Evolutionary conservation across 2,113 vertebrate genomes (phyloP).

Genomic region (Periophthalmodon schlosseri): DNA sequence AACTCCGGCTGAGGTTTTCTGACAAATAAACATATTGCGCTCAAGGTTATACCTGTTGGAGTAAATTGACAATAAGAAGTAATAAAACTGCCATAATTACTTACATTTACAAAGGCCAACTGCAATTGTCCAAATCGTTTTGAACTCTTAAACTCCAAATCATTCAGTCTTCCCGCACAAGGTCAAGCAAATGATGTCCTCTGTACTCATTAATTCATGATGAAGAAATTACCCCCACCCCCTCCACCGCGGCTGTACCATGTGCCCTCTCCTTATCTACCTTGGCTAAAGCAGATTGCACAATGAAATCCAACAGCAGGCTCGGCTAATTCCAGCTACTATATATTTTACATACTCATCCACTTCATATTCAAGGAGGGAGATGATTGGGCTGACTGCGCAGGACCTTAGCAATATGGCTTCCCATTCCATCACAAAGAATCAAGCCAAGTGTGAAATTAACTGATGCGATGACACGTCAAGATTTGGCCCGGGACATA

Average conservation of each 20-base stretch:
- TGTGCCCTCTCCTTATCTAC: conserved; percentile 40
- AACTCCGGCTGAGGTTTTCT: no score
- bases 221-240: conserved; percentile 31
- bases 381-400: conserved; percentile 56
- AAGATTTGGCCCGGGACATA: conserved; percentile 57
- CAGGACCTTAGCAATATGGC: conserved; percentile 55
- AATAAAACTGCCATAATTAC: not conserved
- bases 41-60: not conserved
- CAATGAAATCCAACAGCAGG: conserved; percentile 28
- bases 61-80: not conserved
- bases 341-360: conserved; percentile 38
- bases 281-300: conserved; percentile 29
- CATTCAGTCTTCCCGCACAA: not conserved
- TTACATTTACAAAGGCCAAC: not conserved
- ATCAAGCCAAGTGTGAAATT: conserved; percentile 72
- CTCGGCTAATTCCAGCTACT: conserved; percentile 39
- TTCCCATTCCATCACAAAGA: conserved; percentile 60
- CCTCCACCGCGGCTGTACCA: conserved; percentile 1
- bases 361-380: conserved; percentile 38
- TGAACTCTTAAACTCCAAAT: not conserved
- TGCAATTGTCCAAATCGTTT: not conserved
- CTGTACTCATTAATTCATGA: conserved; percentile 39
- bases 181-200: not conserved
- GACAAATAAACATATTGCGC: not conserved
- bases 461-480: conserved; percentile 69